Evolutionary conservation across 2,797 vertebrate species (phyloP).

Genomic region (Brachyalestes nurse): DNA sequence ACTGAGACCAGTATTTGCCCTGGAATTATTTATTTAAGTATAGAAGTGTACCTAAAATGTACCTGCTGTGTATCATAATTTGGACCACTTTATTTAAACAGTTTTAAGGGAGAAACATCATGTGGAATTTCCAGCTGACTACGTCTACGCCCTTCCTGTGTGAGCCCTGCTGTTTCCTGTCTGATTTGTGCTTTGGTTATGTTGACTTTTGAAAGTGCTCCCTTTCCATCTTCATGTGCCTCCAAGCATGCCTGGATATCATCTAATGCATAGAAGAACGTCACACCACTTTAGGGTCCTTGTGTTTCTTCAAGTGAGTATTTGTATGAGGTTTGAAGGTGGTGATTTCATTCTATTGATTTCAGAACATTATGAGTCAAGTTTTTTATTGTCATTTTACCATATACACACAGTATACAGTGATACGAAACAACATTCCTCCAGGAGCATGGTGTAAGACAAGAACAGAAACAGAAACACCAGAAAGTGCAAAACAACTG

Average conservation of each 20-base stretch:
- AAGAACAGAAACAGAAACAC: too few species aligned
- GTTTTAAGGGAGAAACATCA: conserved; percentile 59
- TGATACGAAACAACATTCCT: too few species aligned
- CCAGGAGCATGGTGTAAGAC: too few species aligned
- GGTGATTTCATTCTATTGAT: too few species aligned
- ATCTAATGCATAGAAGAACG: neutral
- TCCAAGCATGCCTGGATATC: conserved; percentile 57
- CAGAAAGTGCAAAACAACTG: too few species aligned
- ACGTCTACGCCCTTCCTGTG: conserved; percentile 77
- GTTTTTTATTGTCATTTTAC: too few species aligned
- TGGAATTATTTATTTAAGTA: conserved; percentile 31
- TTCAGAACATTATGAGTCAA: too few species aligned
- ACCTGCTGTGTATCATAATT: conserved; percentile 56
- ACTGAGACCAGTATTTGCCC: neutral
- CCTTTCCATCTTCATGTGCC: conserved; percentile 43
- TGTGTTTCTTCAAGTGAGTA: too few species aligned
- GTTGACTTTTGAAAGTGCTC: conserved; percentile 70
- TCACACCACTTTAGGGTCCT: neutral
- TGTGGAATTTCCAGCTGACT: conserved; percentile 76
- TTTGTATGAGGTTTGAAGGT: too few species aligned
- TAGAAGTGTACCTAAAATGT: conserved; percentile 59
- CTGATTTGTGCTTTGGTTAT: conserved; percentile 69
- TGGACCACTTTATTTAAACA: conserved; percentile 45
- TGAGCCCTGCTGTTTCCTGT: conserved; percentile 78
- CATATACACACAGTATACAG: too few species aligned